Conservation (phyloP, 1,140 invertebrate genomes). For the Drosophila tropicalis region DNA sequence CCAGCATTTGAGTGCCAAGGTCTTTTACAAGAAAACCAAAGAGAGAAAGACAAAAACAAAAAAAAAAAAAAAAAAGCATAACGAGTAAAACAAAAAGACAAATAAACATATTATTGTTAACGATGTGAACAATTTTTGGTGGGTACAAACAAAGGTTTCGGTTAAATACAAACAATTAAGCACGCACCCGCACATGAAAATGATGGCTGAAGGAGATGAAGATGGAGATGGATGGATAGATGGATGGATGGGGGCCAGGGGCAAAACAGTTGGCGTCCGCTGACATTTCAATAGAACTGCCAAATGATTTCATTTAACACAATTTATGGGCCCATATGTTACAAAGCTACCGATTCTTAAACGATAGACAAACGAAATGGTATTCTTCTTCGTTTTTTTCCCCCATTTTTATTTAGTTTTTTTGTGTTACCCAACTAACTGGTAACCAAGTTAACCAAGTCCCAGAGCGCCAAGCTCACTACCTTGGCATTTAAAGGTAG, state of each 20-base stretch:
- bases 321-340: constrained; percentile 45
- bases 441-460: constrained; percentile 46
- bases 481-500: constrained; percentile 73
- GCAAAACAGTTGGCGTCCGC: constrained; percentile 19
- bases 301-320: constrained; percentile 70
- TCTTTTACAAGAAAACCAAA: constrained; percentile 64
- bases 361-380: constrained; percentile 13
- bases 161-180: constrained; percentile 66
- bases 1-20: constrained; percentile 72
- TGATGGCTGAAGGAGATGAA: constrained; percentile 26
- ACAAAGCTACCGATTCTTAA: constrained; percentile 46
- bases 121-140: constrained; percentile 66
- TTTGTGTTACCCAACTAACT: constrained; percentile 43
- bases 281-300: constrained; percentile 70
- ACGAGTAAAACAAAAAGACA: constrained; percentile 36
- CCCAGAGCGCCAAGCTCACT: constrained; percentile 39
- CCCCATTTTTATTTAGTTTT: not conserved
- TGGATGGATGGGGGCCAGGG: constrained; percentile 17
- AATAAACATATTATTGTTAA: constrained; percentile 64
- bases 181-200: constrained; percentile 65
- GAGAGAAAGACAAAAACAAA: constrained; percentile 29
- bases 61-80: not conserved
- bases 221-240: constrained; percentile 6
- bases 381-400: not conserved
- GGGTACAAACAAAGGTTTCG: constrained; percentile 57